phyloP scores from a whole-genome alignment of 2,888 invertebrate species.

The Hirtodrosophila confusa region DNA sequence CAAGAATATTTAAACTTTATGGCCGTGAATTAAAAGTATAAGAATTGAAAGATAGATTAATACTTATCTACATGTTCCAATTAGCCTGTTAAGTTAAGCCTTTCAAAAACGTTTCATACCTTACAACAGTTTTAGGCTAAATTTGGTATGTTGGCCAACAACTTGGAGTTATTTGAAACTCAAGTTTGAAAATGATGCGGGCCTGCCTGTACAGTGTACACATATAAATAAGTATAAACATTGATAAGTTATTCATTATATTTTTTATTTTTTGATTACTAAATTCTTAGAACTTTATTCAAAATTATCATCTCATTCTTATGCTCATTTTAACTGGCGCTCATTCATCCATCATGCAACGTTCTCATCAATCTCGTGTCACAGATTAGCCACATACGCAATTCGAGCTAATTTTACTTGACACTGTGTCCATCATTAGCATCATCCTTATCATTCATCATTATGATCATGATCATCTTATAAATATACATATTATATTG shows the following conservation, averaged over 20 bases:
- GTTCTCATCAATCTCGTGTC: constrained; percentile 5
- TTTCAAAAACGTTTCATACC: no score
- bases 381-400: constrained; percentile 27
- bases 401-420: constrained; percentile 38
- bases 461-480: constrained; percentile 36
- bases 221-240: no score
- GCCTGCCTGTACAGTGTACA: no score
- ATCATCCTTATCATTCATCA: constrained; percentile 24
- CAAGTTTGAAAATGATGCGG: no score
- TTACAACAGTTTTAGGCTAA: no score
- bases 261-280: constrained; percentile 79
- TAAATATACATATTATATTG: constrained; percentile 62
- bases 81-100: no score
- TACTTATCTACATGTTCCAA: no score
- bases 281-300: constrained; percentile 82
- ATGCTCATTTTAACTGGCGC: constrained; percentile 57
- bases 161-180: no score
- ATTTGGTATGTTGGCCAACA: no score
- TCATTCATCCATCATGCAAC: constrained; percentile 36
- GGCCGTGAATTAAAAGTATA: no score
- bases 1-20: no score
- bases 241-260: constrained; percentile 28
- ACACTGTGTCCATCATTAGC: constrained; percentile 34
- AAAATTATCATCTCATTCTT: constrained; percentile 74
- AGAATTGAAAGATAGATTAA: no score